These are phyloP conservation scores for Sisyra terminalis DNA, from an alignment of 2,888 invertebrate species.

Conservation along the genomic window DNA sequence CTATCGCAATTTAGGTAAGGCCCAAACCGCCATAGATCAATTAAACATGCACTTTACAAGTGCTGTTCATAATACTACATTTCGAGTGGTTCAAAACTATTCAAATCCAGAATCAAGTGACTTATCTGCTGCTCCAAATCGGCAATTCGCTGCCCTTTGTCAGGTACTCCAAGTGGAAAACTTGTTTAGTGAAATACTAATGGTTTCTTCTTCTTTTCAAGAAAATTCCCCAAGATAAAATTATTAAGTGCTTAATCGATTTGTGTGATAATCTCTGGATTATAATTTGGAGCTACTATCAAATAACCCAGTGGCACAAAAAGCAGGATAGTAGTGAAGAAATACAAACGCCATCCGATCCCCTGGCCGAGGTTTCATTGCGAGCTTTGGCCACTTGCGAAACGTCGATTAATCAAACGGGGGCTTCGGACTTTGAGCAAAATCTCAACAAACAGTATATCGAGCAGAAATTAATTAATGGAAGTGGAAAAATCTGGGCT, in stretches of 20 bases:
- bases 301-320: constrained; percentile 62
- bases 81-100: constrained; percentile 34
- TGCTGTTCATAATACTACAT: constrained; percentile 70
- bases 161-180: constrained; percentile 28
- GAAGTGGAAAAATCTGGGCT: constrained; percentile 76
- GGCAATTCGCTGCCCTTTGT: constrained; percentile 73
- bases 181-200: background rate
- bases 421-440: constrained; percentile 35
- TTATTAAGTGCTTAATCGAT: constrained; percentile 62
- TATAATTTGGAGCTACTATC: constrained; percentile 64
- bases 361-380: constrained; percentile 10
- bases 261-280: constrained; percentile 75
- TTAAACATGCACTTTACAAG: constrained; percentile 90
- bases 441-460: constrained; percentile 62
- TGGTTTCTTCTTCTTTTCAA: constrained; percentile 18
- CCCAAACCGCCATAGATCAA: constrained; percentile 74
- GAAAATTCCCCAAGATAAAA: constrained; percentile 38
- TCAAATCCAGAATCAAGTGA: constrained; percentile 18
- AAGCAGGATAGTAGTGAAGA: constrained; percentile 24
- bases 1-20: constrained; percentile 78
- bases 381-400: constrained; percentile 8
- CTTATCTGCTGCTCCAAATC: constrained; percentile 34
- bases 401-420: constrained; percentile 13
- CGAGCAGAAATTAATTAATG: constrained; percentile 76
- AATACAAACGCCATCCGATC: constrained; percentile 21